Evolutionary conservation across 2,888 invertebrate species (phyloP).

Genomic region (Platycheirus rosarum): DNA sequence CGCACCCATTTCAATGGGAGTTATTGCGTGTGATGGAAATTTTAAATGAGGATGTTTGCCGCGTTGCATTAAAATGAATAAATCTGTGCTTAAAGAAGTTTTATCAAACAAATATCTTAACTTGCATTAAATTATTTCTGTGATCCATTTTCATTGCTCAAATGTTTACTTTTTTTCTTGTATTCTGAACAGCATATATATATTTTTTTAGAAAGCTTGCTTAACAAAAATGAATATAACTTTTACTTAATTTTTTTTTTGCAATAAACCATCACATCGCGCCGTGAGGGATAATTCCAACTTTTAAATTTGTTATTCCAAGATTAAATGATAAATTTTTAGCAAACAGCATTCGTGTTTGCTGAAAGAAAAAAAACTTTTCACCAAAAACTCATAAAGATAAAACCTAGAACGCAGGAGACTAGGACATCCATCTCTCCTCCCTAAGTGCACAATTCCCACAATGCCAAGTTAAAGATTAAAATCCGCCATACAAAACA

Average conservation of each 20-base stretch:
- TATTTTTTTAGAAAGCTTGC: too few species aligned
- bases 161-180: too few species aligned
- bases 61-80: constrained; percentile 42
- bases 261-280: constrained; percentile 21
- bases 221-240: too few species aligned
- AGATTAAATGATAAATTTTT: constrained; percentile 32
- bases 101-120: background rate
- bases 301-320: constrained; percentile 29
- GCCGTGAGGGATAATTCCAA: constrained; percentile 3
- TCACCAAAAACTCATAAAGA: constrained; percentile 16
- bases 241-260: background rate
- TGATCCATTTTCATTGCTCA: too few species aligned
- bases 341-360: constrained; percentile 21
- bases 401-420: constrained; percentile 9
- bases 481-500: constrained; percentile 28
- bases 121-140: too few species aligned
- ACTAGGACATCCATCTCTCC: constrained; percentile 11
- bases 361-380: constrained; percentile 10
- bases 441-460: background rate
- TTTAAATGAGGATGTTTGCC: constrained; percentile 34
- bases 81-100: constrained; percentile 15
- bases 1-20: constrained; percentile 8
- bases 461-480: constrained; percentile 40
- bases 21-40: constrained; percentile 45
- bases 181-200: too few species aligned